Percentiles rank a stretch among this genome's conserved stretches.
These are phyloP conservation scores for Chelidonichthys spinosus DNA, from an alignment of 2,797 vertebrate species.

Conservation along the genomic window DNA sequence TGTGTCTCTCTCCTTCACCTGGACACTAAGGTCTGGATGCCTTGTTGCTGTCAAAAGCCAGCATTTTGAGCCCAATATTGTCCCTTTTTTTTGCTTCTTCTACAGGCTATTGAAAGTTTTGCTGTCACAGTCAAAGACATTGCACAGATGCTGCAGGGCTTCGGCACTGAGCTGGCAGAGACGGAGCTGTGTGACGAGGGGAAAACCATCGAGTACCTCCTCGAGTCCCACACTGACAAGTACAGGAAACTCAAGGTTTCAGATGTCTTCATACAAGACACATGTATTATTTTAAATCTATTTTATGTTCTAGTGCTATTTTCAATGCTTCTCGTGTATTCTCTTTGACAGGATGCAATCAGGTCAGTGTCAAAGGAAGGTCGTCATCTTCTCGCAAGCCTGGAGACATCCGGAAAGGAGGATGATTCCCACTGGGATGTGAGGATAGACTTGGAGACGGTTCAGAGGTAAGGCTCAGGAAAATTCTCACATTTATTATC, in stretches of 20 bases:
- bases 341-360: slow-evolving; percentile 88
- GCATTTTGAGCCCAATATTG: neutral
- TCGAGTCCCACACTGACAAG: slow-evolving; percentile 89
- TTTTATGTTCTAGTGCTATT: neutral
- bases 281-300: neutral
- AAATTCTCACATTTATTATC: neutral
- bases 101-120: slow-evolving; percentile 96
- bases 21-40: neutral
- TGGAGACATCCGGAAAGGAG: slow-evolving; percentile 86
- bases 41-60: neutral
- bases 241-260: slow-evolving; percentile 90
- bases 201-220: slow-evolving; percentile 86
- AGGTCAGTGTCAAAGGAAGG: slow-evolving; percentile 93
- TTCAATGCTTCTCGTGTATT: slow-evolving; percentile 8
- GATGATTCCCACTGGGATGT: slow-evolving; percentile 83
- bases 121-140: slow-evolving; percentile 96
- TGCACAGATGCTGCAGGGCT: slow-evolving; percentile 95
- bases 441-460: slow-evolving; percentile 92
- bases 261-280: neutral
- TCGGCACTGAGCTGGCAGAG: slow-evolving; percentile 95
- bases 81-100: slow-evolving; percentile 15
- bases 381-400: slow-evolving; percentile 88
- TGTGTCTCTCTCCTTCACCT: neutral
- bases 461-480: slow-evolving; percentile 86
- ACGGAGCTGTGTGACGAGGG: slow-evolving; percentile 88